Evolutionary conservation across 2,888 invertebrate genomes (phyloP).

Genomic region (Polydrusus tereticollis): DNA sequence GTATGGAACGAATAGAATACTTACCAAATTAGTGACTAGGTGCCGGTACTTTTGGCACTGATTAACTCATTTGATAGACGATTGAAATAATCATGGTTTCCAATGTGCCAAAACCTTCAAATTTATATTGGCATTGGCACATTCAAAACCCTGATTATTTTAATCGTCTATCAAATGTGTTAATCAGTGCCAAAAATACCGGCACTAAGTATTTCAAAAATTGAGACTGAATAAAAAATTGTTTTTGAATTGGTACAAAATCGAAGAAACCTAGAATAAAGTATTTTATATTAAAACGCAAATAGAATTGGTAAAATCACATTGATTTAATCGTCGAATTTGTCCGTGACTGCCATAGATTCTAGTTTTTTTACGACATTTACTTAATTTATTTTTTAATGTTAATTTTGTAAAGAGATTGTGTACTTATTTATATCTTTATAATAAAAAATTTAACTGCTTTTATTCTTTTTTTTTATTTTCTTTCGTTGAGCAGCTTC

Average conservation of each 20-base stretch:
- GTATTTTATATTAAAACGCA: slow-evolving; percentile 55
- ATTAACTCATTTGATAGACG: too few species aligned
- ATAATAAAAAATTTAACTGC: background rate
- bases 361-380: slow-evolving; percentile 18
- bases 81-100: too few species aligned
- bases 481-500: too few species aligned
- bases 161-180: too few species aligned
- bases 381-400: slow-evolving; percentile 28
- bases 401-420: background rate
- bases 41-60: too few species aligned
- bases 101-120: too few species aligned
- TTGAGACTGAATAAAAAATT: slow-evolving; percentile 22
- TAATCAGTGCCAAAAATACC: too few species aligned
- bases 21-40: too few species aligned
- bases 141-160: too few species aligned
- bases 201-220: slow-evolving; percentile 4
- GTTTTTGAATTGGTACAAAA: slow-evolving; percentile 23
- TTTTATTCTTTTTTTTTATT: background rate
- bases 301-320: slow-evolving; percentile 50
- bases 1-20: too few species aligned
- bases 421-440: background rate
- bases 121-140: too few species aligned
- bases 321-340: slow-evolving; percentile 51
- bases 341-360: slow-evolving; percentile 16
- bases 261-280: slow-evolving; percentile 6